Base-by-base conservation (phyloP, 2,113 vertebrate genomes). In the Pollachius pollachius region DNA sequence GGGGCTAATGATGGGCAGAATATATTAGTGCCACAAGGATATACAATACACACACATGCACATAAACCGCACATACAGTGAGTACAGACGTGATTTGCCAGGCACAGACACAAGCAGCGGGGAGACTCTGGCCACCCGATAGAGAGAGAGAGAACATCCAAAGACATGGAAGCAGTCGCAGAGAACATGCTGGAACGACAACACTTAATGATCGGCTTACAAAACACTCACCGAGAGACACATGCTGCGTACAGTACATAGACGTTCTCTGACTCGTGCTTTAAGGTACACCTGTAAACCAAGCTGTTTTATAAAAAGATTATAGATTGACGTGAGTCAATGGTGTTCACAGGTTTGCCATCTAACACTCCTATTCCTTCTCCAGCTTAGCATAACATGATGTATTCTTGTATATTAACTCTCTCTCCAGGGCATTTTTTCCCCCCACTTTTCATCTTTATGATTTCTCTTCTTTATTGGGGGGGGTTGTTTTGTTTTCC, bases 281-380 rank as follows among this genome's bases (percentile, higher is more conserved):
- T 92, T 91, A 91, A 91, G 91, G 89, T 92, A 90, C 90, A 90
- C 87, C 84, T 92, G 91, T 92, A 90, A 91, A 91, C 90, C 85
- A 81, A 81, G 76, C 81, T 84, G 86, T 91, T 93, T 91, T 92
- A 77, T 90, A 89, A 85, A 89, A 85, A 91, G 81, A 87, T 89
- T 48, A 87, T 91, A 88, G 86, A 87, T 88, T 80, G 84, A 86
- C 73, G 77, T 70, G 48, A 52, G 64, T 81, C 77, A 73, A 77
- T 73, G 74, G 72, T 88, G 85, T 86, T 91, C 82, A 86, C 86
- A 87, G 89, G 88, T 89, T 48, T 48, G 78, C 87, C 88, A 84
- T 85, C 64, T 81, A 81, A 88, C 84, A 82, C 81, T 87, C 89
- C 86, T 81, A 82, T 91, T 90, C 77, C 81, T 89, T 87, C 81